A percentile compares a stretch with the other conserved stretches of the same genome.
These are phyloP conservation scores for Cremastobaeus sp. DNA, from an alignment of 2,888 invertebrate genomes.

Conservation along the genomic window DNA sequence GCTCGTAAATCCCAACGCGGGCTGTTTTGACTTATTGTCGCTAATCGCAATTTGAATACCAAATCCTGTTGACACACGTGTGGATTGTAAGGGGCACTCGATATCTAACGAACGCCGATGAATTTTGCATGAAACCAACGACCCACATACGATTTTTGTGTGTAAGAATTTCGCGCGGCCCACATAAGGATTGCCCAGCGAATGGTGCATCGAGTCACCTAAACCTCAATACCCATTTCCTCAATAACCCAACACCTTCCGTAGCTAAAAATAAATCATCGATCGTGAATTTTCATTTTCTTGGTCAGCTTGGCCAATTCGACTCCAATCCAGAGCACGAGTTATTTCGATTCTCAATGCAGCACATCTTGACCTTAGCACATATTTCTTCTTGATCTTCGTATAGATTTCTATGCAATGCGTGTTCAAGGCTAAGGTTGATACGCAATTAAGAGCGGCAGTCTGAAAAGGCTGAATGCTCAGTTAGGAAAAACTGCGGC, in stretches of 20 bases:
- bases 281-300: no score
- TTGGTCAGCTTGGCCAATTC: no score
- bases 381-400: slow-evolving; percentile 39
- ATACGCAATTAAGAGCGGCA: slow-evolving; percentile 23
- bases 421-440: slow-evolving; percentile 53
- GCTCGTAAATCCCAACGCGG: not conserved
- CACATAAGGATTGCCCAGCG: no score
- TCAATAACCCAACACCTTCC: no score
- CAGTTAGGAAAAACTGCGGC: not conserved
- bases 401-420: slow-evolving; percentile 46
- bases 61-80: slow-evolving; percentile 24
- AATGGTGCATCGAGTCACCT: no score
- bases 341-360: slow-evolving; percentile 29
- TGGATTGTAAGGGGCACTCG: not conserved
- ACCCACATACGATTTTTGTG: no score
- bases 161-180: no score
- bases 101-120: slow-evolving; percentile 25
- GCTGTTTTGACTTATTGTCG: slow-evolving; percentile 2
- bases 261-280: not conserved
- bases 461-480: slow-evolving; percentile 4
- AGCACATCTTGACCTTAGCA: slow-evolving; percentile 52
- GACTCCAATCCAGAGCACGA: not conserved
- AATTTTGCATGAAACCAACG: slow-evolving; percentile 35
- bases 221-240: no score
- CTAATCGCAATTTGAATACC: slow-evolving; percentile 5